Evolutionary conservation across 2,888 invertebrate species (phyloP).

Genomic region (Polydrusus tereticollis): DNA sequence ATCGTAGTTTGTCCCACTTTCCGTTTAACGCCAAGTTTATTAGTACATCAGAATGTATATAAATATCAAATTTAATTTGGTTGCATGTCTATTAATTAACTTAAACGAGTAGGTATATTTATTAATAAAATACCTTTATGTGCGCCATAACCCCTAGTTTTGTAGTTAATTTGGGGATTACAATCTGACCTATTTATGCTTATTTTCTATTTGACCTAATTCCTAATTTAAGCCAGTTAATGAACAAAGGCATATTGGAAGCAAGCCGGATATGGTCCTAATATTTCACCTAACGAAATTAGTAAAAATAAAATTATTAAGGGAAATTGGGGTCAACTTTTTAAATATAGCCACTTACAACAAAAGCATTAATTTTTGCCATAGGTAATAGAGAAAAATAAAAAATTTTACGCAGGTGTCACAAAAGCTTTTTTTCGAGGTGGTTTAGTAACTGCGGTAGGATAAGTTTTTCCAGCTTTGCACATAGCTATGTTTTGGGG

Average conservation of each 20-base stretch:
- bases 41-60: neutral
- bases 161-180: conserved; percentile 5
- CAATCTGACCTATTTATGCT: conserved; percentile 6
- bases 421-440: too few species aligned
- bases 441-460: too few species aligned
- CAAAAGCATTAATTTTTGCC: too few species aligned
- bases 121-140: neutral
- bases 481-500: too few species aligned
- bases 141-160: neutral
- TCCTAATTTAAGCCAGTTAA: neutral
- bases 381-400: too few species aligned
- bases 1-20: neutral
- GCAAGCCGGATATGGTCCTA: neutral
- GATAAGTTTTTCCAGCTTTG: too few species aligned
- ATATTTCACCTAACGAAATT: neutral
- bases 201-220: neutral
- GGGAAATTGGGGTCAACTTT: too few species aligned
- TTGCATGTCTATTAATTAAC: conserved; percentile 7
- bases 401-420: too few species aligned
- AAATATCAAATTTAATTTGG: neutral
- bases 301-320: too few species aligned
- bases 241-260: neutral
- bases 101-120: neutral
- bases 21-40: neutral
- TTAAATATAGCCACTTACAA: too few species aligned